Evolutionary conservation across 2,888 invertebrate genomes (phyloP), one percentile per base, ranked within the genome.

Genomic region (Stenurella melanura): DNA sequence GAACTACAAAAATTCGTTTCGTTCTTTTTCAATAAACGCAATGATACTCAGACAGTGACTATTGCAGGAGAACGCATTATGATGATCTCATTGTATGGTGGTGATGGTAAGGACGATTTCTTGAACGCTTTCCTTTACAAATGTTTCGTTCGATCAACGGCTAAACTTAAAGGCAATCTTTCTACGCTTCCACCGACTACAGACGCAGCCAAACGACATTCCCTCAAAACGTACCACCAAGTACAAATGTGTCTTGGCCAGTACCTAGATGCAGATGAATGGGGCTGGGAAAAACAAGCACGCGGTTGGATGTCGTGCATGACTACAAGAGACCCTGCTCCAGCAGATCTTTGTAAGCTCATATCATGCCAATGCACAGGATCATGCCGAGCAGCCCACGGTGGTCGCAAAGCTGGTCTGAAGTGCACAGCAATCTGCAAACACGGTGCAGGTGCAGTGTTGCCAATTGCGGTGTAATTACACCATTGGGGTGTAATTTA

Each of bases 91-190:
- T 42, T 42, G 12, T 42, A 42, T 42, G 12, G 7, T 42, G 42
- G 42, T 42, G 7, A 42, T 42, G 42, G 42, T 42, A 42, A 42
- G 42, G 42, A 42, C 42, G 42, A 42, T 42, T 42, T 12, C 42
- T 42, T 42, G 42, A 42, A 42, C 12, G 42, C 42, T 42, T 42
- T 42, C 9, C 42, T 7, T 42, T 10, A 42, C 42, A 42, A 7
- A 42, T 42, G 42, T 42, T 42, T 42, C 42, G 42, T 12, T 12
- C 42, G 42, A 42, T 42, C 42, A 42, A 42, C 42, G 42, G 42
- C 42, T 42, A n/a, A n/a, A n/a, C n/a, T n/a, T n/a, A n/a, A n/a
- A n/a, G n/a, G 42, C 42, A 42, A 42, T 42, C 42, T 42, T 42
- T 12, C 12, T 42, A 42, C n/a, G n/a, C n/a, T n/a, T n/a, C n/a